phyloP scores from a whole-genome alignment of 53 echinoderm and acorn worm species.

The Arbacia lixula region DNA sequence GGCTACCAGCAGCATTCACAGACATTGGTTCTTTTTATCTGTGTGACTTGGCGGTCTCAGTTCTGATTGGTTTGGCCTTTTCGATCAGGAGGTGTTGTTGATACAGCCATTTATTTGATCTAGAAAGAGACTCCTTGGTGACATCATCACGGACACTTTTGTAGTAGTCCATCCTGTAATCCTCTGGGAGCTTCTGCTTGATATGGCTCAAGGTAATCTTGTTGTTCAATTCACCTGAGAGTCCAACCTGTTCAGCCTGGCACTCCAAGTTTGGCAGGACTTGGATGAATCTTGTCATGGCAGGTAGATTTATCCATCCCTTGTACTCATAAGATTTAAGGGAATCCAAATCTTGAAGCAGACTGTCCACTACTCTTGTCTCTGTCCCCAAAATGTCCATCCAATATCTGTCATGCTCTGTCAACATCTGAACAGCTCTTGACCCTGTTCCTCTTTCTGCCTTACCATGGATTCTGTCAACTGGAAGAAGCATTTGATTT shows the following conservation, averaged over 20 bases:
- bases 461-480: conserved; percentile 72
- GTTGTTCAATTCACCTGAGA: conserved; percentile 71
- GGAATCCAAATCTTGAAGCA: conserved; percentile 67
- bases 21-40: no score
- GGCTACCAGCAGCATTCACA: no score
- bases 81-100: background rate
- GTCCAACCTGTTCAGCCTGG: conserved; percentile 63
- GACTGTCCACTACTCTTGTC: conserved; percentile 72
- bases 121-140: conserved; percentile 62
- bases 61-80: background rate
- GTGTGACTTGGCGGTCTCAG: background rate
- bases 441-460: conserved; percentile 60
- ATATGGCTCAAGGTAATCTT: conserved; percentile 68
- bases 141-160: conserved; percentile 65
- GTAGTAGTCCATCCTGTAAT: conserved; percentile 69
- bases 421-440: conserved; percentile 60
- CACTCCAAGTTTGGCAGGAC: conserved; percentile 63
- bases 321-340: conserved; percentile 70
- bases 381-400: conserved; percentile 67
- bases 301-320: conserved; percentile 61
- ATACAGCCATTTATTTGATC: conserved; percentile 58
- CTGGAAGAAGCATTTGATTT: conserved; percentile 78
- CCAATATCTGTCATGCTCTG: conserved; percentile 74
- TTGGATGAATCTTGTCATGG: conserved; percentile 70
- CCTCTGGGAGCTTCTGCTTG: conserved; percentile 70